Base-by-base conservation (phyloP, 2,797 vertebrate genomes). In the Cyclopterus lumpus region DNA sequence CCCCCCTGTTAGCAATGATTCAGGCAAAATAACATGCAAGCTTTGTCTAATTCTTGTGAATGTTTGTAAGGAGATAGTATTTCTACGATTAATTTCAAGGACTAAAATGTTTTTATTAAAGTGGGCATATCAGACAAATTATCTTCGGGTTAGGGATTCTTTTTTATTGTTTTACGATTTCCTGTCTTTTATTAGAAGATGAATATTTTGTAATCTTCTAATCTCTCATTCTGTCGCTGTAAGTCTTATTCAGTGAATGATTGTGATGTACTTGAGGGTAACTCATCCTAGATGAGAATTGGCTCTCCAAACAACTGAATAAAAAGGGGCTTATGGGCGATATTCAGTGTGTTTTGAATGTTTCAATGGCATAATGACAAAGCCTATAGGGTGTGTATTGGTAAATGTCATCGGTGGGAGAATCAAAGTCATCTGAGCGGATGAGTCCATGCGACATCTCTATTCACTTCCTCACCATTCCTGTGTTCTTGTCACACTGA, bases 391-490 rank as follows among this genome's bases (percentile, higher is more conserved):
- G 67, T 79, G 63, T 75, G 36, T 91, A 80, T 88, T 84, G 84
- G 84, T 82, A 90, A 92, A 92, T 93, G 90, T 86, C 92, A 91
- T 70, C 2, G 61, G 71, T 53, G 74, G 71, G 80, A 89, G 80
- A 91, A 84, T 87, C 83, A 89, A 89, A 93, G 72, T 88, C 88
- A 90, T 90, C 85, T 87, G 78, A 91, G 89, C 84, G 67, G 81
- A 86, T 86, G 87, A 91, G 72, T 86, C 69, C 83, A 89, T 84
- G 86, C 8, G 79, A 88, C 90, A 80, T 86, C 79, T 81, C 89
- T 80, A 84, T 90, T 91, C 86, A 90, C 73, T 53, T 72, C 38
- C 67, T 72, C 46, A 1, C 67, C 62, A 57, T 30, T 77, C 75
- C 73, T 57, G 71, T 75, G 84, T 76, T 79, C 73, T 79, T 84